phyloP scores from a whole-genome alignment of 2,113 vertebrate species.

The Sebastes schlegelii region DNA sequence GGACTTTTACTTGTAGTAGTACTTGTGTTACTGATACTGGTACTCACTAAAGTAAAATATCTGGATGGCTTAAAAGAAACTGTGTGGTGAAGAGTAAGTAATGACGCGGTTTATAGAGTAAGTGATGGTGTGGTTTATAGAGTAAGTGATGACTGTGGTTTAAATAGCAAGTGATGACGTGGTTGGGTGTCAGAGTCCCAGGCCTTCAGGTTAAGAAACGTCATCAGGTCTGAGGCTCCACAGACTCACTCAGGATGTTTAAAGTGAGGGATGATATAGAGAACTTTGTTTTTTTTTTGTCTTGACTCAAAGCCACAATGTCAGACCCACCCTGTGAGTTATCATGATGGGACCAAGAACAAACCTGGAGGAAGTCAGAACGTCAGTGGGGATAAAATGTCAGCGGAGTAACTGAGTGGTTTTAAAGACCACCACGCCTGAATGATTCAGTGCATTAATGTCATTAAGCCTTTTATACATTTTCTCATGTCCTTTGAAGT shows the following conservation, averaged over 20 bases:
- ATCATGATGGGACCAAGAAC: constrained; percentile 28
- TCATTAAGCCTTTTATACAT: not conserved
- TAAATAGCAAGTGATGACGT: constrained; percentile 13
- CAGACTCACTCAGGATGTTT: constrained; percentile 22
- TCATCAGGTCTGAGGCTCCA: constrained; percentile 22
- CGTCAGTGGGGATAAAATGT: not conserved
- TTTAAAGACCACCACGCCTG: not conserved
- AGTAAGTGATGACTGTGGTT: not conserved
- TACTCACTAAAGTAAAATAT: no score
- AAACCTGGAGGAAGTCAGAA: constrained; percentile 1
- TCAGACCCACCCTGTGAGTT: constrained; percentile 43
- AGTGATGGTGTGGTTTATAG: no score
- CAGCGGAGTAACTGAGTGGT: not conserved
- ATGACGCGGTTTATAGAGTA: no score
- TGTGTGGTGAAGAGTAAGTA: no score
- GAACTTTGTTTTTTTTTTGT: no score
- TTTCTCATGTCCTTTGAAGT: not conserved
- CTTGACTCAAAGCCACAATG: constrained; percentile 26
- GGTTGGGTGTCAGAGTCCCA: not conserved
- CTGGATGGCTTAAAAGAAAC: no score
- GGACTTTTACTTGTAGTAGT: not conserved
- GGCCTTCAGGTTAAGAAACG: not conserved
- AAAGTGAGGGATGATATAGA: not conserved
- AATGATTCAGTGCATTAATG: not conserved
- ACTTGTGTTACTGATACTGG: no score